Base-by-base conservation (phyloP, 2,888 invertebrate species). In the Agonopterix subpropinquella region DNA sequence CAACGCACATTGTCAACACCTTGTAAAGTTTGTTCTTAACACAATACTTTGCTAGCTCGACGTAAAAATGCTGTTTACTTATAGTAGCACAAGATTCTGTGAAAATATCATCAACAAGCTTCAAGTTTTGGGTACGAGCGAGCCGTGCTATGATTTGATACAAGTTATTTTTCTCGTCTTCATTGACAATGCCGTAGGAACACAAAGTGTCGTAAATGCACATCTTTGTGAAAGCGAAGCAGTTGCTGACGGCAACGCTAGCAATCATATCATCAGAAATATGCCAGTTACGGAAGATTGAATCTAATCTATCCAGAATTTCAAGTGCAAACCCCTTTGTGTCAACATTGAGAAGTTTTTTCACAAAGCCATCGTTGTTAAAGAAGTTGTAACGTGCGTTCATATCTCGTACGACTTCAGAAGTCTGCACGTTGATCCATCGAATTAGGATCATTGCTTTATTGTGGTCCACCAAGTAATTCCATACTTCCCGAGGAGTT, bases 131-230 rank as follows among this genome's bases (percentile, higher is more conserved):
- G 10, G 89, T 90, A 50, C 89, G 82, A 53, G 91, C 90, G 44
- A 94, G 74, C 62, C 94, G 89, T 2, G 87, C 77, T 56, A 95
- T 76, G 44, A 92, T 88, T 61, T 82, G 75, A 54, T 87, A 77
- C 37, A 92, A 70, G 67, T 92, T 80, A 9, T 76, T 74, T 36
- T 78, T 77, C 68, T 95, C 94, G 48, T 82, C 78, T 10, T 87
- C 77, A 52, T 89, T 89, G 48, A 94, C 92, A 59, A 93, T 86
- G 0, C 94, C 94, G 59, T 91, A 92, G 47, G 90, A 89, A 51
- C 89, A 84, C 4, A 93, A 70, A 49, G 91, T 90, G 64, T 92
- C 91, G 54, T 92, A 89, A 55, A 92, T 80, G 54, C 89, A 81
- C 68, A 92, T 81, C 69, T 89, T 88, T 1, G 90, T 85, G 49